phyloP scores from a whole-genome alignment of 1,140 invertebrate species.

The Aphelinus certus region DNA sequence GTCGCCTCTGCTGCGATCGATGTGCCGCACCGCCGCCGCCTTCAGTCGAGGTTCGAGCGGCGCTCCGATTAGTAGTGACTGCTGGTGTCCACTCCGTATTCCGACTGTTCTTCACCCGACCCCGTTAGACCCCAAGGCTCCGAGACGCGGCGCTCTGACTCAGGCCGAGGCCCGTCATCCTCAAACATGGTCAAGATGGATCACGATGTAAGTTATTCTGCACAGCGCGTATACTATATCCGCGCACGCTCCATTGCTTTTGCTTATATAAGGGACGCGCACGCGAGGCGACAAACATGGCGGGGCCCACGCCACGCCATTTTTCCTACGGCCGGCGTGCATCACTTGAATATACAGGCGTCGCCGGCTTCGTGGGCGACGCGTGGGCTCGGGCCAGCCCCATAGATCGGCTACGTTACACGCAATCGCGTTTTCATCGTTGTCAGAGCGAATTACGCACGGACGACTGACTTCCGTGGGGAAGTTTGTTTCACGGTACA shows the following conservation, averaged over 20 bases:
- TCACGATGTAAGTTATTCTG: slow-evolving; percentile 57
- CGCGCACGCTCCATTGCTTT: background rate
- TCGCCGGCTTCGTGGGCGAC: background rate
- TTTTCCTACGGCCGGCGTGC: slow-evolving; percentile 14
- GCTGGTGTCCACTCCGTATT: background rate
- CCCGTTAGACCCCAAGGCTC: background rate
- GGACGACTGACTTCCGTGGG: too few relatives aligned
- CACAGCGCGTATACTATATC: background rate
- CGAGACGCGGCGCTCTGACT: slow-evolving; percentile 38
- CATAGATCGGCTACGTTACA: too few relatives aligned
- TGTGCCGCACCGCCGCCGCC: background rate
- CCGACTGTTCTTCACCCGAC: background rate
- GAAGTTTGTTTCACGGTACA: too few relatives aligned
- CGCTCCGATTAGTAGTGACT: background rate
- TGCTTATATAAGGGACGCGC: background rate
- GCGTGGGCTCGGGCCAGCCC: too few relatives aligned
- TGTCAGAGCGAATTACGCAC: too few relatives aligned
- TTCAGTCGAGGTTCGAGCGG: background rate
- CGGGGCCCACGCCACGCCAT: slow-evolving; percentile 45
- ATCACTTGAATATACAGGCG: background rate
- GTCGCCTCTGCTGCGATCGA: background rate
- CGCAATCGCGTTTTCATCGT: too few relatives aligned
- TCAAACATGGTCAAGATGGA: slow-evolving; percentile 64
- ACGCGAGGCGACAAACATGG: background rate
- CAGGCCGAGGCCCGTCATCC: slow-evolving; percentile 32